Percentiles rank a stretch among this genome's conserved stretches.
phyloP scores from a whole-genome alignment of 1,140 invertebrate genomes.

The Musca vetustissima region DNA sequence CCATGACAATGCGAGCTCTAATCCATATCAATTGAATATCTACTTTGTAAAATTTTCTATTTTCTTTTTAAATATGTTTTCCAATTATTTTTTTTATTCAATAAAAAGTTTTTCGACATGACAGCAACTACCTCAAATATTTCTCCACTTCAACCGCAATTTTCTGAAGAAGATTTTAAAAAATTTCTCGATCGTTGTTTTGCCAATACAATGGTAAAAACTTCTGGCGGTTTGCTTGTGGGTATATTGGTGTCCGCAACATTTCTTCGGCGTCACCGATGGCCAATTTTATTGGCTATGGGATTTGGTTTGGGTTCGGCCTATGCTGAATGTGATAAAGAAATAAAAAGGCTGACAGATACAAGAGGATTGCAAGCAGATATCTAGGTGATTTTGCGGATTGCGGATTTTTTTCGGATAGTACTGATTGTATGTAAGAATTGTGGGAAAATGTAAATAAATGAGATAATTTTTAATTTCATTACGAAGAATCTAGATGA shows the following conservation, averaged over 20 bases:
- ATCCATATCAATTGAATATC: too few relatives aligned
- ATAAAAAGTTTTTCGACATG: too few relatives aligned
- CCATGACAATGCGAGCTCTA: too few relatives aligned
- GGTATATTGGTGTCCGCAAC: constrained; percentile 70
- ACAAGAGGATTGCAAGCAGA: not conserved
- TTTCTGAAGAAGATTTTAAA: constrained; percentile 13
- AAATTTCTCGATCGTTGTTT: constrained; percentile 2
- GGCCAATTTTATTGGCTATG: constrained; percentile 71
- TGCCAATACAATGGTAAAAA: constrained; percentile 23
- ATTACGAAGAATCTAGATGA: too few relatives aligned
- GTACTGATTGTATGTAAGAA: not conserved
- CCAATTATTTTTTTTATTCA: too few relatives aligned
- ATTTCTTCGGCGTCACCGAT: constrained; percentile 67
- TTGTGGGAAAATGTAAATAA: not conserved
- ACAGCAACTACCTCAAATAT: too few relatives aligned
- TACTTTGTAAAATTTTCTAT: too few relatives aligned
- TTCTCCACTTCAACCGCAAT: not conserved
- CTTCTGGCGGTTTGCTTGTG: constrained; percentile 69
- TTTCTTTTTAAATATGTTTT: too few relatives aligned
- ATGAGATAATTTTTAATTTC: too few relatives aligned
- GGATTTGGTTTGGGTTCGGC: constrained; percentile 76
- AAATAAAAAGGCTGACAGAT: constrained; percentile 57
- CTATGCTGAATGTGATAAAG: constrained; percentile 74
- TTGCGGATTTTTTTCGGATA: not conserved
- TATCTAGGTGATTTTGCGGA: not conserved